Evolutionary conservation across 2,888 invertebrate species (phyloP), one percentile per base, ranked within the genome.

Genomic region (Acronicta leporina): DNA sequence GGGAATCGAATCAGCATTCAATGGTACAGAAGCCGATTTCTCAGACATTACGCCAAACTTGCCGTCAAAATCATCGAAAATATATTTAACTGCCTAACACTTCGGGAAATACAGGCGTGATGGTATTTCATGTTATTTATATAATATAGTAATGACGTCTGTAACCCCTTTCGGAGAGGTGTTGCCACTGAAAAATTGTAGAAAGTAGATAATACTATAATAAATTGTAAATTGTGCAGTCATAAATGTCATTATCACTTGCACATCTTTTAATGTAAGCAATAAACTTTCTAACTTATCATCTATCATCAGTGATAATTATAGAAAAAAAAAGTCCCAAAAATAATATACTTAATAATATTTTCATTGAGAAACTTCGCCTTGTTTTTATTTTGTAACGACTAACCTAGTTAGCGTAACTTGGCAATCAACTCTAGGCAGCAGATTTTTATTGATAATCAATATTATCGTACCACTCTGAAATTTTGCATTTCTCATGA

Each of bases 161-260:
- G n/a, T n/a, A n/a, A n/a, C 38, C 38, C n/a, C 38, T 38, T 38
- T 1, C 5, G n/a, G 38, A 38, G 6, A n/a, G 6, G 2, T n/a
- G 7, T n/a, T 4, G 6, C n/a, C 38, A n/a, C 13, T 38, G 38
- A n/a, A 38, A 5, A 1, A 11, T 38, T n/a, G n/a, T 46, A 11
- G 45, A 14, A 45, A 14, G 44, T 4, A 13, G 20, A 10, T 13
- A n/a, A 20, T 20, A 20, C 4, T 4, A 20, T 40, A 11, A 48
- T n/a, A 30, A 10, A n/a, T 47, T 8, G 13, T 54, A 27, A 40
- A 42, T 30, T 14, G n/a, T 14, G 2, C 10, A 7, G 10, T 33
- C 11, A 3, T 56, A 41, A 49, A 66, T 9, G 1, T 20, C 10
- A 42, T 50, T 15, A 10, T n/a, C 38, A 57, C 15, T 53, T 25